These are phyloP conservation scores for Macroramphosus scolopax DNA, from an alignment of 2,797 vertebrate species.

Conservation along the genomic window DNA sequence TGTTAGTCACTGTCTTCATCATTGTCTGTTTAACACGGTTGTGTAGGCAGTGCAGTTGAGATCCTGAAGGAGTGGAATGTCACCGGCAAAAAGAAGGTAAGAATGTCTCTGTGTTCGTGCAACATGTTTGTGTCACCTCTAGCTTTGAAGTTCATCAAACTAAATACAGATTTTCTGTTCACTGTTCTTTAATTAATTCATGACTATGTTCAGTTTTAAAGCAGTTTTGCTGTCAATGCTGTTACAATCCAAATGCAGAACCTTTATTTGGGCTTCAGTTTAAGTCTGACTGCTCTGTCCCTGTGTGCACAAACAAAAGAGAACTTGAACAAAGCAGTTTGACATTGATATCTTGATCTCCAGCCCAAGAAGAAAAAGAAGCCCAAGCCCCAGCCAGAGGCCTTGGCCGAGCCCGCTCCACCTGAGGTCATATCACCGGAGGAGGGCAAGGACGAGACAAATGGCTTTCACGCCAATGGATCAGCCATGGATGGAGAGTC, in stretches of 20 bases:
- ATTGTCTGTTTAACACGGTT: slow-evolving; percentile 30
- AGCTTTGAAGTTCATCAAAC: too few species aligned
- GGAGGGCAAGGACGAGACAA: slow-evolving; percentile 78
- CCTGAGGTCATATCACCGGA: slow-evolving; percentile 53
- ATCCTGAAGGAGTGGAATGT: slow-evolving; percentile 97
- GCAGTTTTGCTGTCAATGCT: too few species aligned
- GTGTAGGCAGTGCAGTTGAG: slow-evolving; percentile 87
- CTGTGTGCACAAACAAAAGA: not conserved
- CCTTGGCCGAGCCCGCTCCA: slow-evolving; percentile 59
- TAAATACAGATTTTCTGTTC: too few species aligned
- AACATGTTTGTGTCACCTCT: too few species aligned
- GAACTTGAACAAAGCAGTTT: slow-evolving; percentile 4
- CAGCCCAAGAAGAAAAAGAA: slow-evolving; percentile 94
- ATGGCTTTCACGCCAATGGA: slow-evolving; percentile 93
- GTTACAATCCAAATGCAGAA: too few species aligned
- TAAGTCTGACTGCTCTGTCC: not conserved
- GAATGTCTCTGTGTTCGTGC: slow-evolving; percentile 8
- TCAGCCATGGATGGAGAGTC: slow-evolving; percentile 85
- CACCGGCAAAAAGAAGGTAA: slow-evolving; percentile 95
- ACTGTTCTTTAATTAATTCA: not conserved
- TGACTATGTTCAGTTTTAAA: too few species aligned
- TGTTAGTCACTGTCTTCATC: slow-evolving; percentile 1
- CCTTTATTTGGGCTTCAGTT: not conserved
- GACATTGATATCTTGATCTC: slow-evolving; percentile 26
- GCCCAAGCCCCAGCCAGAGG: slow-evolving; percentile 81